phyloP scores from a whole-genome alignment of 2,797 vertebrate genomes.

The Sciurus vulgaris region DNA sequence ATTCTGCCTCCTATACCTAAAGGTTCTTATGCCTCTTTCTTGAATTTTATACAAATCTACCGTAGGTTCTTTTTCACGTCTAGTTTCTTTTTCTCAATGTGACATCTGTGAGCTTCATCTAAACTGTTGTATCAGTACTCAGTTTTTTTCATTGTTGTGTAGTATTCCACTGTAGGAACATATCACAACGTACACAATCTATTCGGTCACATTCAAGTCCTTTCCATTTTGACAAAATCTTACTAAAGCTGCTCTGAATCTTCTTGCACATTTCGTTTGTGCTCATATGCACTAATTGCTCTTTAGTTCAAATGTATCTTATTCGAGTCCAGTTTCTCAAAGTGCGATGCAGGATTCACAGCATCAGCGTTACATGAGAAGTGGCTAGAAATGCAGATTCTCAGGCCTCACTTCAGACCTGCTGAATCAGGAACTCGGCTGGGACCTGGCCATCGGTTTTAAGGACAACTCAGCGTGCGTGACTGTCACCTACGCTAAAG shows the following conservation, averaged over 20 bases:
- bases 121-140: too few relatives aligned
- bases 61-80: neutral
- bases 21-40: neutral
- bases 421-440: neutral
- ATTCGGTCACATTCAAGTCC: neutral
- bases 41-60: neutral
- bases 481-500: neutral
- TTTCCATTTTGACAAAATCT: neutral
- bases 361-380: neutral
- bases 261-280: neutral
- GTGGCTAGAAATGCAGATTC: neutral
- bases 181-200: neutral
- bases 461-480: neutral
- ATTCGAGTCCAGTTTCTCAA: neutral
- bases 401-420: neutral
- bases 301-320: neutral
- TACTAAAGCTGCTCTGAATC: neutral
- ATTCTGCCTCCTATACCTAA: neutral
- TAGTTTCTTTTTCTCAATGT: neutral
- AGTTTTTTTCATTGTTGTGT: neutral
- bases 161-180: neutral
- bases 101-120: neutral
- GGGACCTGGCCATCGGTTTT: neutral
- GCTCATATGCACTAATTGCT: neutral
- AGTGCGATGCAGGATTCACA: neutral